Evolutionary conservation across 2,888 invertebrate genomes (phyloP).

Genomic region (Taenaris catops): DNA sequence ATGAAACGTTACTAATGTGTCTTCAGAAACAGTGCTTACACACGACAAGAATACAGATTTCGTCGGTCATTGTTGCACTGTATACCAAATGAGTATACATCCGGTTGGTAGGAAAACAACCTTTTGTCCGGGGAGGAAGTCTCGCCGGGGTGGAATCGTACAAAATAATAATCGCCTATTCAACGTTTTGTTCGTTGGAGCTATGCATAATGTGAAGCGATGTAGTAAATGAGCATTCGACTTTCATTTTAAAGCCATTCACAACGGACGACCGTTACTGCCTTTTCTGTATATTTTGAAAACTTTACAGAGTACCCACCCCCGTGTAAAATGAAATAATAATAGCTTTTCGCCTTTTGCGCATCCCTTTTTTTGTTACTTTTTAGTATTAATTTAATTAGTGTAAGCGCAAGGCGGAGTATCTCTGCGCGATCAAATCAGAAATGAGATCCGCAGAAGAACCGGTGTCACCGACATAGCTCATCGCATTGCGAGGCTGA

Average conservation of each 20-base stretch:
- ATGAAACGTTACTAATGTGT: too few species aligned
- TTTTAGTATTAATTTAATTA: too few species aligned
- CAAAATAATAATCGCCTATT: conserved; percentile 27
- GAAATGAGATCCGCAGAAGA: too few species aligned
- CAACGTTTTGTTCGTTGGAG: conserved; percentile 20
- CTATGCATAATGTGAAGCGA: conserved; percentile 8
- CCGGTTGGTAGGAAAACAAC: conserved; percentile 43
- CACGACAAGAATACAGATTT: conserved; percentile 47
- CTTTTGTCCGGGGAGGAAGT: conserved; percentile 48
- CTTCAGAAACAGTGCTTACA: conserved; percentile 19
- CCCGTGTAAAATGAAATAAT: too few species aligned
- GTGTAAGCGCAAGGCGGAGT: too few species aligned
- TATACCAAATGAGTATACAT: conserved; percentile 45
- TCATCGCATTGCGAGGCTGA: too few species aligned
- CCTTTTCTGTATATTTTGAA: too few species aligned
- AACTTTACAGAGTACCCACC: too few species aligned
- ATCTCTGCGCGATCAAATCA: too few species aligned
- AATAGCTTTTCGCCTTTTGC: too few species aligned
- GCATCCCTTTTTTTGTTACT: too few species aligned
- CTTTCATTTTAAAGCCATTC: conserved; percentile 15
- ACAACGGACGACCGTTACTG: conserved; percentile 2
- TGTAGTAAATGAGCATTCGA: conserved; percentile 20
- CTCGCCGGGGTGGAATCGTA: conserved; percentile 24
- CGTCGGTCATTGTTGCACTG: conserved; percentile 48
- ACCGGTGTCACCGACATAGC: too few species aligned